Base-by-base conservation (phyloP, 2,888 invertebrate species). In the Nyleta sp. region DNA sequence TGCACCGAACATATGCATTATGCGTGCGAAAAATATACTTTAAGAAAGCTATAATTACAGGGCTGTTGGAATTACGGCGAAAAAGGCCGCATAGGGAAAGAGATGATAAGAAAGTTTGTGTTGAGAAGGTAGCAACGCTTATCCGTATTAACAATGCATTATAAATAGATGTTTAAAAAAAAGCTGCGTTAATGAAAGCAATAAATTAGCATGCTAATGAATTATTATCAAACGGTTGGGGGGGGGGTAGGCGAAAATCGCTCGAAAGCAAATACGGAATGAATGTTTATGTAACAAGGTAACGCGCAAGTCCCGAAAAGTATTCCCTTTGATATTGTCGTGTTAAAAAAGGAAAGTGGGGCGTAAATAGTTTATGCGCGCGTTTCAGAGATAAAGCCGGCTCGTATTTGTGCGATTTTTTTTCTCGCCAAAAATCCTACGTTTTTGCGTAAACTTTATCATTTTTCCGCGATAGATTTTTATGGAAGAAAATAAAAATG, bases 31-130 rank as follows among this genome's bases (percentile, higher is more conserved):
- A 62, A 62, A 62, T 50, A 24, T 38, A 38, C 48, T 38, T 24
- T 38, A 24, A 62, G 62, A 28, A 48, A 48, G 28, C 48, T 24
- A 48, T 62, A 62, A 62, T 62, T 62, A 48, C n/a, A 38, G 48
- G 48, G 38, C 33, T 38, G 35, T 50, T 50, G 6, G 17, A 48
- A 48, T 35, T 46, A 24, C 20, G 18, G 35, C 13, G n/a, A 38
- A 62, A 62, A 62, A 24, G 10, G 7, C 8, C 28, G 20, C 6
- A 48, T 20, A 13, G 13, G 22, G 13, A 13, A 11, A 10, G 15
- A 38, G 38, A n/a, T 13, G 50, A 50, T 50, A 50, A 50, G 50
- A 31, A 13, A 7, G 10, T 46, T 22, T 10, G 11, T 11, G 46
- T 46, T 20, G 46, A 46, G 13, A 46, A 22, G 46, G 10, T 10